Base-by-base conservation (phyloP, 1,140 invertebrate species). In the Rhopalosiphum padi region DNA sequence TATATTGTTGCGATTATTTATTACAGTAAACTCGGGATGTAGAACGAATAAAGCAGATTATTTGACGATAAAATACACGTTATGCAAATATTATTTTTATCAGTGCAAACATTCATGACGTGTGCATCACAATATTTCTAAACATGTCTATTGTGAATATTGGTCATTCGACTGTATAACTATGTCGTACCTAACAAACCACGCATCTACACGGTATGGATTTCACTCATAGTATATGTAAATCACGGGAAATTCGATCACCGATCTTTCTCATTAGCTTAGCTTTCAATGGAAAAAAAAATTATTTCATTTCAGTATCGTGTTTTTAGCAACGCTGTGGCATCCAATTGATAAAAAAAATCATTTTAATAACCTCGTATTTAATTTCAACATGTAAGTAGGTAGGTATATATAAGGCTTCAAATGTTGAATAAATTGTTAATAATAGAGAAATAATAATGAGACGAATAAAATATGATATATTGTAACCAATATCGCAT, bases 201-300 rank as follows among this genome's bases (percentile, higher is more conserved):
- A 83, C 90, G 25, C 30, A n/a, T 18, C 21, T 83, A 83, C 90
- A 37, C 1, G 68, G 37, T 92, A 92, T 83, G 82, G n/a, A 92
- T 83, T 82, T 53, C 60, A 92, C n/a, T 92, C 46, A 22, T 51
- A 37, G 60, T n/a, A 25, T 51, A 92, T 83, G 90, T 92, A 83
- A 92, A 92, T 92, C 68, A 51, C 90, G 21, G 43, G 90, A 82
- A 92, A 92, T 83, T 92, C n/a, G 68, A 92, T 83, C 68, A 22
- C 88, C 88, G 2, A 89, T 25, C 51, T 15, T 68, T 43, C 60
- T 77, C 60, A 68, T 68, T 68, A 68, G 7, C 7, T 68, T 83
- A 48, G 90, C 37, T 60, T 30, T 60, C n/a, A 25, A 43, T 90
- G 9, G 22, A 43, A 60, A 77, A 77, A 77, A 77, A 46, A 82